Conservation (phyloP, 2,113 vertebrate species). For the Pseudopipra pipra region DNA sequence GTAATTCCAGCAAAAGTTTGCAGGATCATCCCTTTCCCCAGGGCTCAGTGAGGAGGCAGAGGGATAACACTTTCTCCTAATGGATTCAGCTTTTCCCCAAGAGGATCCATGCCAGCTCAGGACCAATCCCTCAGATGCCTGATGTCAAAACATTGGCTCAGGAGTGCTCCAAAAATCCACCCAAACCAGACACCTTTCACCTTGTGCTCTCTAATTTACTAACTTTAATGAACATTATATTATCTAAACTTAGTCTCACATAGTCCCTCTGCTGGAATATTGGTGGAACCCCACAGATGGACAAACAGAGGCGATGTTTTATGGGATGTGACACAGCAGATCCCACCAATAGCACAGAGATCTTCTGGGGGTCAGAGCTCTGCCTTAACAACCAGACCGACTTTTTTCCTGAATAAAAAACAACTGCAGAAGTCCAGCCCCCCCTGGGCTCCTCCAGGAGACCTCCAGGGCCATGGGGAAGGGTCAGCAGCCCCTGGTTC, state of each 20-base stretch:
- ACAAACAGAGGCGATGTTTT: not conserved
- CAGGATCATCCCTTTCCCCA: not conserved
- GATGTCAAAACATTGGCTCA: not conserved
- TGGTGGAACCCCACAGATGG: not conserved
- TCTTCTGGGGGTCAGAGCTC: not conserved
- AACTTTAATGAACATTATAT: not conserved
- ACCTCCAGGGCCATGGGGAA: not conserved
- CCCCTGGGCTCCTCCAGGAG: not conserved
- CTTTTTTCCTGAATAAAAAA: fast-evolving
- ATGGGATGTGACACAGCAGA: not conserved
- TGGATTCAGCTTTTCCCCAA: not conserved
- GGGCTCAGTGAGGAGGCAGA: not conserved
- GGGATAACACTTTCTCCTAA: not conserved
- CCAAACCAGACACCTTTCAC: not conserved
- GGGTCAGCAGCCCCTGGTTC: not conserved
- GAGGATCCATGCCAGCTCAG: not conserved
- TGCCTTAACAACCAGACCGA: not conserved
- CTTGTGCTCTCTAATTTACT: not conserved
- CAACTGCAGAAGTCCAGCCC: no score
- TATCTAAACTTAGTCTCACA: not conserved
- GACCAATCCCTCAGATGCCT: not conserved
- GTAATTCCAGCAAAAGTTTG: not conserved
- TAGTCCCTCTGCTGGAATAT: not conserved
- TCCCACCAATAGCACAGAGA: not conserved
- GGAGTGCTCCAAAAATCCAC: not conserved